Conservation (phyloP, 1,140 invertebrate genomes). For the Mizuhopecten yessoensis region DNA sequence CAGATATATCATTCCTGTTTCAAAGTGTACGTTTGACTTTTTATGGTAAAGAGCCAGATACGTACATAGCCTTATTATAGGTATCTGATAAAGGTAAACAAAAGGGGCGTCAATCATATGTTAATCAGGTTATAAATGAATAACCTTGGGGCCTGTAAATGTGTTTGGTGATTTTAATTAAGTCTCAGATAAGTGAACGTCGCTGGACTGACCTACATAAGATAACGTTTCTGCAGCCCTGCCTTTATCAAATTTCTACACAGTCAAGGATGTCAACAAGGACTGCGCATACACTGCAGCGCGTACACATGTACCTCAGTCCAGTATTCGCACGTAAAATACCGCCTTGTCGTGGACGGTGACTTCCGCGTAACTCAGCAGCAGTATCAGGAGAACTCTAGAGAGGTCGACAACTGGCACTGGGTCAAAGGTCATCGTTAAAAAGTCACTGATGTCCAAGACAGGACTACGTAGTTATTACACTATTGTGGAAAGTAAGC, state of each 20-base stretch:
- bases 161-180: background rate
- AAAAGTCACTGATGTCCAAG: background rate
- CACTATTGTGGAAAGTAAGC: background rate
- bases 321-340: background rate
- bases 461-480: background rate
- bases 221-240: slow-evolving; percentile 1
- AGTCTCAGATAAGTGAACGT: background rate
- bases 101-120: background rate
- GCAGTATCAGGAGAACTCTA: too few relatives aligned
- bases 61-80: too few relatives aligned
- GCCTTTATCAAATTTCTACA: background rate
- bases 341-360: background rate
- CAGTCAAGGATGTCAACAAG: background rate
- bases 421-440: background rate
- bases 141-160: background rate
- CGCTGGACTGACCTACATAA: background rate
- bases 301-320: too few relatives aligned
- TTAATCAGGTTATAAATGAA: background rate
- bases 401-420: too few relatives aligned
- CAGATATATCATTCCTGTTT: too few relatives aligned
- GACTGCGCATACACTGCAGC: background rate
- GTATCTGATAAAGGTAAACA: background rate
- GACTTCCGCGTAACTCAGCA: background rate
- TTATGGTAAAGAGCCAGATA: too few relatives aligned
- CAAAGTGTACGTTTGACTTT: too few relatives aligned